Evolutionary conservation across 2,888 invertebrate genomes (phyloP).

Genomic region (Callimorpha dominula): DNA sequence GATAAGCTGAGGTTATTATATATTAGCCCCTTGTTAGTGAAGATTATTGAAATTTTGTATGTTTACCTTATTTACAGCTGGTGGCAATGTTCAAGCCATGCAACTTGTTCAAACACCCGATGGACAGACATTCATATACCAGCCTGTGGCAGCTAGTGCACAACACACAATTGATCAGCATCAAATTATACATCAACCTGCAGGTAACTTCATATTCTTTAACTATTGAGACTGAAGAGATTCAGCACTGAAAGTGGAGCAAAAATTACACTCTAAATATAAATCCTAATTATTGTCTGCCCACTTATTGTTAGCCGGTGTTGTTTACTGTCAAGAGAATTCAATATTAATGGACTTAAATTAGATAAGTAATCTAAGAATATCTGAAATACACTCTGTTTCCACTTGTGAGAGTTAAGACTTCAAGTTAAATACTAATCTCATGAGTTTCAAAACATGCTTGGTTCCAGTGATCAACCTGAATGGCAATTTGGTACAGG

Average conservation of each 20-base stretch:
- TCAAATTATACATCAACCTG: slow-evolving; percentile 80
- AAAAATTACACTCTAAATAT: background rate
- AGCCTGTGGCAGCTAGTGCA: slow-evolving; percentile 85
- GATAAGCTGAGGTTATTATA: background rate
- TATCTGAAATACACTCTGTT: too few relatives aligned
- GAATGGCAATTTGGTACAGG: slow-evolving; percentile 92
- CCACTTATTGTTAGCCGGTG: background rate
- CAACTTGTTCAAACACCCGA: slow-evolving; percentile 96
- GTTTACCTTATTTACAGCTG: slow-evolving; percentile 63
- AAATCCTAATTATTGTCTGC: too few relatives aligned
- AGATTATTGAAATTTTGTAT: background rate
- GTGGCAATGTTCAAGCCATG: slow-evolving; percentile 92
- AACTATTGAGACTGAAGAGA: background rate
- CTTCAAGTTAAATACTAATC: background rate
- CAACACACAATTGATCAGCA: slow-evolving; percentile 79
- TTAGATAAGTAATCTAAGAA: too few relatives aligned
- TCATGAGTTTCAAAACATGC: background rate
- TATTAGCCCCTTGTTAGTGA: background rate
- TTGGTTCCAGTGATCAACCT: slow-evolving; percentile 89
- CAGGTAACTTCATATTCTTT: slow-evolving; percentile 71
- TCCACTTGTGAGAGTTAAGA: too few relatives aligned
- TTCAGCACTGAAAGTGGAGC: background rate
- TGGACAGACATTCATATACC: slow-evolving; percentile 97
- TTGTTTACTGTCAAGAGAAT: background rate
- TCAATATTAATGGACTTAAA: too few relatives aligned